Evolutionary conservation across 2,113 vertebrate genomes (phyloP), one percentile per base, ranked within the genome.

Genomic region (Benitochromis conjunctus): DNA sequence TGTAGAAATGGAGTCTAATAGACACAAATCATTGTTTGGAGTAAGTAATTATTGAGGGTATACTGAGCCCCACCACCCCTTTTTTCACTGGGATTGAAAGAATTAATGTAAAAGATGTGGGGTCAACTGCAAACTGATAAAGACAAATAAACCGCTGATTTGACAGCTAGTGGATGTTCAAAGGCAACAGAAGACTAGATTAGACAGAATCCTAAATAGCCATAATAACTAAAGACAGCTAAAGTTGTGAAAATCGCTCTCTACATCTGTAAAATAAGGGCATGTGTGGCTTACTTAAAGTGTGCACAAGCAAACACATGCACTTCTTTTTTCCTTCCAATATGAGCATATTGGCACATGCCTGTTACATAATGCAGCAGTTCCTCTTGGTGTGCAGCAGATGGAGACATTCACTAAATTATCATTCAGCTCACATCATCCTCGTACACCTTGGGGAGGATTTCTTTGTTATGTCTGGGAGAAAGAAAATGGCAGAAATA

Each of bases 401-500:
- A 91, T 94, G 96, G 94, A 91, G 94, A 88, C 91, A 91, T 91
- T 81, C 83, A 69, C 89, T 80, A 58, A 80, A 69, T 83, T 80
- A 91, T 91, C 60, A 69, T 80, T 58, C 84, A 57, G 5, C 29
- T 48, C 79, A 66, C 77, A 10, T 80, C 82, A 58, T 11, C 79
- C 48, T 34, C 29, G 21, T 7, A 29, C 74, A 69, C n/a, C 24
- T 3, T 79, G 3, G 4, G 74, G 85, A 81, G 81, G 53, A 80
- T 88, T 84, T 91, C 91, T 95, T 94, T 94, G 91, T 94, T 91
- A 81, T 92, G 81, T 88, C 88, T 86, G 86, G 21, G 38, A 81
- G 78, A 81, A 90, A 88, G 84, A 92, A 87, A 89, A 89, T 64
- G 80, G 76, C 85, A 79, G 38, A 80, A 79, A 89, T 21, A 3